phyloP scores from a whole-genome alignment of 2,888 invertebrate genomes.

The Lysandra bellargus region DNA sequence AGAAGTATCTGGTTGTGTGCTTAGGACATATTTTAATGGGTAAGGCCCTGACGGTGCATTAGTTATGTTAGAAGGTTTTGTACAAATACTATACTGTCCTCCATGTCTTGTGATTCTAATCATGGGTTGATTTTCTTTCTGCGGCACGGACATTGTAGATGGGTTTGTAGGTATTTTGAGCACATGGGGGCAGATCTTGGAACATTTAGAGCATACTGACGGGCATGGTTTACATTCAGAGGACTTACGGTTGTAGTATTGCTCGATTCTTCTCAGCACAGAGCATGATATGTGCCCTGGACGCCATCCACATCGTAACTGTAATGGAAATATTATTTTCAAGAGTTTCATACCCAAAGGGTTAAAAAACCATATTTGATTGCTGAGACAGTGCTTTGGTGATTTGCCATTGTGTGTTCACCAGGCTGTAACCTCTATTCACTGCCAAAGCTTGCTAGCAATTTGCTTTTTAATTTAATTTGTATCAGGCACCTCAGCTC shows the following conservation, averaged over 20 bases:
- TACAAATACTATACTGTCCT: slow-evolving; percentile 68
- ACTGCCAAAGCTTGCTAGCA: no score
- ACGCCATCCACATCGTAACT: slow-evolving; percentile 74
- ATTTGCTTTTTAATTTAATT: no score
- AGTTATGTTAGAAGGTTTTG: slow-evolving; percentile 64
- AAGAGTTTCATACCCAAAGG: no score
- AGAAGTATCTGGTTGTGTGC: slow-evolving; percentile 46
- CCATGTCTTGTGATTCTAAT: slow-evolving; percentile 65
- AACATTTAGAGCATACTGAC: slow-evolving; percentile 44
- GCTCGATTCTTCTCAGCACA: slow-evolving; percentile 65
- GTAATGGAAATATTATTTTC: slow-evolving; percentile 37
- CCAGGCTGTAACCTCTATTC: no score
- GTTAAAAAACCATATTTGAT: no score
- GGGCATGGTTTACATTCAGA: slow-evolving; percentile 55
- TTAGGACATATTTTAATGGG: slow-evolving; percentile 70
- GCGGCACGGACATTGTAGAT: slow-evolving; percentile 53
- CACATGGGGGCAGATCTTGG: slow-evolving; percentile 52
- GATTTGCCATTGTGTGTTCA: no score
- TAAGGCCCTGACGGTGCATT: slow-evolving; percentile 68
- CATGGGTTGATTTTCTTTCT: slow-evolving; percentile 51
- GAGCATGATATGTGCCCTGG: slow-evolving; percentile 74
- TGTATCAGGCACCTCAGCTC: no score
- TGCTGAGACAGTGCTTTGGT: no score
- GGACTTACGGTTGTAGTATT: slow-evolving; percentile 58
- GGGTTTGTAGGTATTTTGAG: slow-evolving; percentile 52